phyloP scores from a whole-genome alignment of 2,888 invertebrate genomes.

The Seira ritae region DNA sequence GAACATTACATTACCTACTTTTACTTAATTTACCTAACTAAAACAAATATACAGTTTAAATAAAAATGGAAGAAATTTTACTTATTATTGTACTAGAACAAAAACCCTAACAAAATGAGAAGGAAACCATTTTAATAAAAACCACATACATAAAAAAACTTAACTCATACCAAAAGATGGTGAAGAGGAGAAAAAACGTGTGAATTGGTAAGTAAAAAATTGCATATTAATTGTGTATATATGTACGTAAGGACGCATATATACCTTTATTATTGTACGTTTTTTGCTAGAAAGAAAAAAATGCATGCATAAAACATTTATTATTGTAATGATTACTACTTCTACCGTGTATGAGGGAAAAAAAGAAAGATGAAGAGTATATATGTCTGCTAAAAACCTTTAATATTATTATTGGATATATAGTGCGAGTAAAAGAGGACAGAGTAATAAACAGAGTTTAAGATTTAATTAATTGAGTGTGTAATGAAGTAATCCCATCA shows the following conservation, averaged over 20 bases:
- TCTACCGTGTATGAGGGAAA: not conserved
- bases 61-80: not conserved
- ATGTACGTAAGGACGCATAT: not conserved
- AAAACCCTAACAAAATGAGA: constrained; percentile 11
- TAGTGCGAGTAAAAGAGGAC: not conserved
- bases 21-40: constrained; percentile 1
- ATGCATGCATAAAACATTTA: not conserved
- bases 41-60: not conserved
- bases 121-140: constrained; percentile 4
- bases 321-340: constrained; percentile 1
- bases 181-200: not conserved
- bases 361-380: not conserved
- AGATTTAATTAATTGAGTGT: constrained; percentile 22
- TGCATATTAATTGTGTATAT: constrained; percentile 17
- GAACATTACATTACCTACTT: not conserved
- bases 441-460: constrained; percentile 24
- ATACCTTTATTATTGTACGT: constrained; percentile 8
- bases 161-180: constrained; percentile 32
- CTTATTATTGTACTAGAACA: constrained; percentile 26
- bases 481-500: constrained; percentile 25
- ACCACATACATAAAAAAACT: not conserved
- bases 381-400: not conserved
- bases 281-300: constrained; percentile 16
- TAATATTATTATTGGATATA: constrained; percentile 11
- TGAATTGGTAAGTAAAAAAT: constrained; percentile 41